Evolutionary conservation across 2,888 invertebrate genomes (phyloP), one percentile per base, ranked within the genome.

Genomic region (Marasmarcha lunaedactyla): DNA sequence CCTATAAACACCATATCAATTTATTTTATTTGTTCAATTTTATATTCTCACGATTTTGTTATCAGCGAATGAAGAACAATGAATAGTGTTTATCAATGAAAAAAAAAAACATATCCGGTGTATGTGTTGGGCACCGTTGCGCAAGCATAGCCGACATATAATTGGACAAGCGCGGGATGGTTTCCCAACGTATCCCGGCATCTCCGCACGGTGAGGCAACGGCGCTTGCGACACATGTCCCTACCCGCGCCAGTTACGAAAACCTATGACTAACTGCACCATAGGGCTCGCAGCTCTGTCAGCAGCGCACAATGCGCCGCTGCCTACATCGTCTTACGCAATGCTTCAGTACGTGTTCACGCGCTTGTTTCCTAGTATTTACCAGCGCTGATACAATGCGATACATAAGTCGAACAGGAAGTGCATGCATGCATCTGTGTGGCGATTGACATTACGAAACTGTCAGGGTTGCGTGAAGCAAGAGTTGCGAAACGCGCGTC

Each of bases 151-250:
- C 72, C 72, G 62, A 69, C 69, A 68, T 64, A 70, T 64, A 76
- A 78, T 78, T 76, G 78, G 66, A 70, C 64, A 67, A 71, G 65
- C 66, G 63, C 71, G 77, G 81, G 79, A 79, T 71, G 67, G 79
- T 83, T 81, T 81, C 81, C 81, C 78, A 81, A 81, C 72, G 69
- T 68, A 74, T 77, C 79, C 74, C 78, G 74, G 69, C 77, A 68
- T 67, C 73, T 72, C 55, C 64, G 68, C 60, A 66, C 78, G 62
- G 78, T 76, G 79, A 78, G 59, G 52, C 53, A 34, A 42, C 51
- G 2, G 49, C 56, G 69, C 64, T 81, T 78, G 71, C 81, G 77
- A 74, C 79, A 65, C 66, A 59, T 71, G 76, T 73, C 78, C 79
- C 79, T 78, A 74, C 78, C 76, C 71, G 70, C 72, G 73, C 30